These are phyloP conservation scores for Agriopis aurantiaria DNA, from an alignment of 2,888 invertebrate genomes.

Conservation along the genomic window DNA sequence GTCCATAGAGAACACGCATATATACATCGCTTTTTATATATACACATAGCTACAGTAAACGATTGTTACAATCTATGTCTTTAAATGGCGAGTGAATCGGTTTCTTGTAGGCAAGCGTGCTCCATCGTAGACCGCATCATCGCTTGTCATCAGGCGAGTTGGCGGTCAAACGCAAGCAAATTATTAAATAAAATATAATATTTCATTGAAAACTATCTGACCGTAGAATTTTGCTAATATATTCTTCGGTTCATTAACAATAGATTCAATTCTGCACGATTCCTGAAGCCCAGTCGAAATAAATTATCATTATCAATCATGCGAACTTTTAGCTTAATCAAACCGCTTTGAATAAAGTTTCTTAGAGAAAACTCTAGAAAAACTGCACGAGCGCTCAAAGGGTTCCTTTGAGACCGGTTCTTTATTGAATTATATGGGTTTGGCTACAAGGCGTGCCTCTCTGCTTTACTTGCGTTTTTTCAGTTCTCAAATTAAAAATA, in stretches of 20 bases:
- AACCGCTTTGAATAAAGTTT: slow-evolving; percentile 39
- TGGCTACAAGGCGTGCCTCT: not conserved
- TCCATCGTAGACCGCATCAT: no score
- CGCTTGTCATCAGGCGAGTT: no score
- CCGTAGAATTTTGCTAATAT: not conserved
- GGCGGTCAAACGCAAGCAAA: no score
- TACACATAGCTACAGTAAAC: no score
- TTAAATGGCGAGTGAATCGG: no score
- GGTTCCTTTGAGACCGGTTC: slow-evolving; percentile 48
- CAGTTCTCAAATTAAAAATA: not conserved
- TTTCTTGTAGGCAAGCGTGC: no score
- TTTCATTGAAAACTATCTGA: not conserved
- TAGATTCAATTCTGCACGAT: slow-evolving; percentile 16
- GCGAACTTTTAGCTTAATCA: slow-evolving; percentile 26
- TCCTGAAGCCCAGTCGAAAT: slow-evolving; percentile 8
- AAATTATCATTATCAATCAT: slow-evolving; percentile 26
- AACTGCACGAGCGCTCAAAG: slow-evolving; percentile 41
- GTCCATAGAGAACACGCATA: no score
- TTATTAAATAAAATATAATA: no score
- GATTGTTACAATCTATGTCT: no score
- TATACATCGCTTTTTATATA: no score
- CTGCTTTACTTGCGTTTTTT: not conserved
- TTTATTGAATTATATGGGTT: slow-evolving; percentile 48
- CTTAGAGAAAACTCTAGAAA: slow-evolving; percentile 39
- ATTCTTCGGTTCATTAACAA: not conserved